phyloP scores from a whole-genome alignment of 2,797 vertebrate genomes.

The Remorina albescens region DNA sequence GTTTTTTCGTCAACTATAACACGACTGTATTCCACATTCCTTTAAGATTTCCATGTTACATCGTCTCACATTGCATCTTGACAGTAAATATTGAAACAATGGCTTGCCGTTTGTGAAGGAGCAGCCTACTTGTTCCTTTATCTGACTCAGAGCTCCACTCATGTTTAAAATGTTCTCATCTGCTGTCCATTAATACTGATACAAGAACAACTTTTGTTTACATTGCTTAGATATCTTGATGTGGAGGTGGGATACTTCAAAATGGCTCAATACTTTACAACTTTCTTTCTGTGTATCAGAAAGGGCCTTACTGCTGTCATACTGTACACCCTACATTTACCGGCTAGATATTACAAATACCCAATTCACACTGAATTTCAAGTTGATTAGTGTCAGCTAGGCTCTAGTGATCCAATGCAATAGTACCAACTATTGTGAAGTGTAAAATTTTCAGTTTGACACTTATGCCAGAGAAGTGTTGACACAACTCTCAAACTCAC shows the following conservation, averaged over 20 bases:
- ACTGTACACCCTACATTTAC: not conserved
- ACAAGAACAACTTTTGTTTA: not conserved
- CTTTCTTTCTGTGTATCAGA: not conserved
- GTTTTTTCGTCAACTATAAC: not conserved
- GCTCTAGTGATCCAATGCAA: not conserved
- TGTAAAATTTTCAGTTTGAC: not conserved
- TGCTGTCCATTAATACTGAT: not conserved
- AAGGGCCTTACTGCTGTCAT: not conserved
- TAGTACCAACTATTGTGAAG: not conserved
- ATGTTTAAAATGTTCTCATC: not conserved
- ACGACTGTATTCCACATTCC: not conserved
- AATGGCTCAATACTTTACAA: not conserved
- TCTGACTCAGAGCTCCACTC: not conserved
- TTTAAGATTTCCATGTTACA: not conserved
- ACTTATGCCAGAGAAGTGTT: not conserved
- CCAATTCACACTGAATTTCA: not conserved
- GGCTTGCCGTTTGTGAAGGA: not conserved
- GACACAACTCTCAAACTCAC: not conserved
- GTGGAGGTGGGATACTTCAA: not conserved
- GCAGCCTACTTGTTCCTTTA: not conserved
- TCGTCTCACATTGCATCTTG: not conserved
- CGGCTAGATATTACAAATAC: not conserved
- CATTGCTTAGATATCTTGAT: not conserved
- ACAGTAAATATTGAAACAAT: not conserved
- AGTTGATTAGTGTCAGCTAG: not conserved